phyloP scores from a whole-genome alignment of 2,888 invertebrate genomes.

The Oscheius myriophilus region DNA sequence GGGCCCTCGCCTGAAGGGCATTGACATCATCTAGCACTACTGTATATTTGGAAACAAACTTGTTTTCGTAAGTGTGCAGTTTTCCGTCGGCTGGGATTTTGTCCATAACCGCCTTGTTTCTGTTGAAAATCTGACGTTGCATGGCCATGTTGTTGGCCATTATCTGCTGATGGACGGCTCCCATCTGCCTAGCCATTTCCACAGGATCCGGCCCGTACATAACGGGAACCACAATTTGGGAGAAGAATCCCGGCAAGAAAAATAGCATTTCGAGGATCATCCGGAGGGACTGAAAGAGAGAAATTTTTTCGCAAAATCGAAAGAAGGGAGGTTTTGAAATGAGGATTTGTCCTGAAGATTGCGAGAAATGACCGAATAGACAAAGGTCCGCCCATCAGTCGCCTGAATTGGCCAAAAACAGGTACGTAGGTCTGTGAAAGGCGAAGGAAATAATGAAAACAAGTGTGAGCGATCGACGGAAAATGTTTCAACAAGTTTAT shows the following conservation, averaged over 20 bases:
- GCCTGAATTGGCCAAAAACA: no score
- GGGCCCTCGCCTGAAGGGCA: no score
- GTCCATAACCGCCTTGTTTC: background rate
- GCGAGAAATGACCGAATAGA: no score
- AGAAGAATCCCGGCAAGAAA: background rate
- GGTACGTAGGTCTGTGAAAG: no score
- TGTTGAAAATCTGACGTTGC: slow-evolving; percentile 1
- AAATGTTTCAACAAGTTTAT: no score
- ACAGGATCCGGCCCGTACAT: slow-evolving; percentile 3
- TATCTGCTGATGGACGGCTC: slow-evolving; percentile 11
- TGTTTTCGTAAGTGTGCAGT: slow-evolving; percentile 14
- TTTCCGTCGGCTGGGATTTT: slow-evolving; percentile 12
- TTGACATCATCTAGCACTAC: no score
- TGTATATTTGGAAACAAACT: background rate
- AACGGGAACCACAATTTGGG: background rate
- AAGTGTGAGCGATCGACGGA: no score
- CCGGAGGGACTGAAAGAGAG: background rate
- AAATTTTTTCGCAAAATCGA: no score
- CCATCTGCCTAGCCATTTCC: slow-evolving; percentile 5
- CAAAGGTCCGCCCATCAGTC: no score
- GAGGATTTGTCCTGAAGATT: no score
- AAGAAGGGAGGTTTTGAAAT: no score
- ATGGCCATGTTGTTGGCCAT: slow-evolving; percentile 3
- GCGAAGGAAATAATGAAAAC: no score
- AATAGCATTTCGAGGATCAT: background rate